Percentiles rank a stretch among this genome's conserved stretches.
phyloP scores from a whole-genome alignment of 2,797 vertebrate species.

The Garrulus glandarius region DNA sequence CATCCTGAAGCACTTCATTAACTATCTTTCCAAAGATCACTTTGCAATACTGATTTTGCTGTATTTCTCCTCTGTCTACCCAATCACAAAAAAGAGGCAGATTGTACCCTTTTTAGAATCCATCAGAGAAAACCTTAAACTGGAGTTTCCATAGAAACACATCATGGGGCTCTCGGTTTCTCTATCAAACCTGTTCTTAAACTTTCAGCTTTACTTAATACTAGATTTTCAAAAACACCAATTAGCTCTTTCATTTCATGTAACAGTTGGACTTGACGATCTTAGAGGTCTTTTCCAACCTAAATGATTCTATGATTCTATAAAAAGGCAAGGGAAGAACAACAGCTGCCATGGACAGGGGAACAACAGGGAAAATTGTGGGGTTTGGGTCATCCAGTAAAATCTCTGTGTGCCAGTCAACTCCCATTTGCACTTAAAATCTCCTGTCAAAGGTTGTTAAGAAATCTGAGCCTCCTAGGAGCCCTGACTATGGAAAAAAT shows the following conservation, averaged over 20 bases:
- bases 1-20: constrained; percentile 48
- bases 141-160: constrained; percentile 44
- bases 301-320: not conserved
- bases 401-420: not conserved
- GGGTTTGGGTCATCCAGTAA: not conserved
- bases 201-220: constrained; percentile 40
- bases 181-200: constrained; percentile 10
- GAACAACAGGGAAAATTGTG: not conserved
- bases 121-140: constrained; percentile 44
- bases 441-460: not conserved
- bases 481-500: not conserved
- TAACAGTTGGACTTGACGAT: not conserved
- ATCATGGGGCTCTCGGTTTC: not conserved
- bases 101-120: constrained; percentile 36
- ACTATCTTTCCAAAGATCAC: constrained; percentile 33
- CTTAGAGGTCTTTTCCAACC: not conserved
- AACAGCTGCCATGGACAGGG: not conserved
- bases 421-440: not conserved
- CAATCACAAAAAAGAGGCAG: constrained; percentile 12
- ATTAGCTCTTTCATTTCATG: not conserved
- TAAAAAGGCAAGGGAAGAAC: not conserved
- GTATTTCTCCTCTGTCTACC: constrained; percentile 30
- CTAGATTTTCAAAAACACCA: not conserved
- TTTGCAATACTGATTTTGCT: constrained; percentile 1
- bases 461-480: not conserved